Conservation (phyloP, 2,888 invertebrate species). For the Napeogenes sylphis region DNA sequence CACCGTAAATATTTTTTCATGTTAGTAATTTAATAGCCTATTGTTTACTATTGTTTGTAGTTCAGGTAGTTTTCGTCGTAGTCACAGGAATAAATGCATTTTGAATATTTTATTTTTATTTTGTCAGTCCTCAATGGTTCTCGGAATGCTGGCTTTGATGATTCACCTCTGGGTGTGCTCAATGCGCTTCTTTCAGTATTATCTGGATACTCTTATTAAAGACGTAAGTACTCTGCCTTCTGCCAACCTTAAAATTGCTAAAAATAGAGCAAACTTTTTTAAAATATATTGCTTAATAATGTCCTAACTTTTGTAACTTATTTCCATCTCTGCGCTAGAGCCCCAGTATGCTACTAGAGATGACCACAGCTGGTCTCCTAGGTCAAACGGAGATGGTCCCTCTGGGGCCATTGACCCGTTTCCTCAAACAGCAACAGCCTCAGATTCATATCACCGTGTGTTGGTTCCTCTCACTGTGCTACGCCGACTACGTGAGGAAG, state of each 20-base stretch:
- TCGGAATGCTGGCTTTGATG: constrained; percentile 70
- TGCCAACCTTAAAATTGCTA: no score
- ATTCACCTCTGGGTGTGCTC: constrained; percentile 70
- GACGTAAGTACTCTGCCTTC: constrained; percentile 52
- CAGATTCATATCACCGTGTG: constrained; percentile 72
- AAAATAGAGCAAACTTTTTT: no score
- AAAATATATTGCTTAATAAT: no score
- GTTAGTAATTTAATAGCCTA: no score
- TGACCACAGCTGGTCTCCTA: constrained; percentile 64
- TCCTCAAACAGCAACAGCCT: constrained; percentile 66
- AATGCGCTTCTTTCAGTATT: constrained; percentile 71
- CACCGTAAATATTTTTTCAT: no score
- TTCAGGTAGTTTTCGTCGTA: no score
- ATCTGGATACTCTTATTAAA: constrained; percentile 66
- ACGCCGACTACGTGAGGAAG: constrained; percentile 69
- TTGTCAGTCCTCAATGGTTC: constrained; percentile 61
- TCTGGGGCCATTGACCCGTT: constrained; percentile 58
- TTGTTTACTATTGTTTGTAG: no score
- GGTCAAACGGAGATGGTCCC: constrained; percentile 55
- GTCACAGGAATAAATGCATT: no score
- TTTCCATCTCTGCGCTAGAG: constrained; percentile 43
- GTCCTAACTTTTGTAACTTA: background rate
- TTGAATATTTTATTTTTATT: background rate
- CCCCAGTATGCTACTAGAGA: constrained; percentile 62
- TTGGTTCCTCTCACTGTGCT: constrained; percentile 71